Percentiles rank a stretch among this genome's conserved stretches.
Conservation (phyloP, 2,113 vertebrate genomes). For the Sturnira hondurensis region DNA sequence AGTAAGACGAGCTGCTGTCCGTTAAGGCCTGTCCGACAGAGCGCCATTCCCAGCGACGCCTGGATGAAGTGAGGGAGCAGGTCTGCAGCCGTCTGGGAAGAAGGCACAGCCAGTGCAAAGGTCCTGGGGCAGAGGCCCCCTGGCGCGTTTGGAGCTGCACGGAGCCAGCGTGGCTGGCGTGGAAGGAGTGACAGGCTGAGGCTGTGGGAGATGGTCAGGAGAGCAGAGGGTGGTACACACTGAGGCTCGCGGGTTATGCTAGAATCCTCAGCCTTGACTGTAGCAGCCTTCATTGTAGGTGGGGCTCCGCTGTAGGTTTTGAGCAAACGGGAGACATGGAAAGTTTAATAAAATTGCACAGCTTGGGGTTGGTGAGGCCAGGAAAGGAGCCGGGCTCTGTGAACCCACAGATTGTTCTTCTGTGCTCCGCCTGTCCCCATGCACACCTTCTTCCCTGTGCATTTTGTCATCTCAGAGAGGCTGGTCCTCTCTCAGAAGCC, state of each 20-base stretch:
- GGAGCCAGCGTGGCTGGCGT: no score
- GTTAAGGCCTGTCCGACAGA: neutral
- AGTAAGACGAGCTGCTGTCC: neutral
- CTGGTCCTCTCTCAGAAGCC: neutral
- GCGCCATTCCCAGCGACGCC: neutral
- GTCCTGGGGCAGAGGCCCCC: neutral
- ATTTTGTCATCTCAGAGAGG: neutral
- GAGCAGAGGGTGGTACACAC: fast-evolving
- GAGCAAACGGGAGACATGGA: neutral
- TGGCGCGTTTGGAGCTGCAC: fast-evolving
- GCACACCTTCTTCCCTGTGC: fast-evolving
- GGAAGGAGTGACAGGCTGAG: no score
- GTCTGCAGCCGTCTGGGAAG: neutral
- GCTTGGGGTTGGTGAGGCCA: no score
- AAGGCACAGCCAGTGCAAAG: neutral
- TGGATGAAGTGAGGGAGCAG: neutral
- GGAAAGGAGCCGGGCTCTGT: neutral
- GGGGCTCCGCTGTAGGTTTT: neutral
- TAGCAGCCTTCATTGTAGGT: neutral
- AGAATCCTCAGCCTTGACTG: neutral
- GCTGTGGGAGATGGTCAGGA: fast-evolving
- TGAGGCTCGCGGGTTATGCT: no score
- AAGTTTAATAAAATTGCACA: neutral
- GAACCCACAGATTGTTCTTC: fast-evolving
- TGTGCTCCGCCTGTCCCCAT: fast-evolving